These are phyloP conservation scores for Artemisiospiza belli DNA, from an alignment of 2,113 vertebrate species.

Conservation along the genomic window DNA sequence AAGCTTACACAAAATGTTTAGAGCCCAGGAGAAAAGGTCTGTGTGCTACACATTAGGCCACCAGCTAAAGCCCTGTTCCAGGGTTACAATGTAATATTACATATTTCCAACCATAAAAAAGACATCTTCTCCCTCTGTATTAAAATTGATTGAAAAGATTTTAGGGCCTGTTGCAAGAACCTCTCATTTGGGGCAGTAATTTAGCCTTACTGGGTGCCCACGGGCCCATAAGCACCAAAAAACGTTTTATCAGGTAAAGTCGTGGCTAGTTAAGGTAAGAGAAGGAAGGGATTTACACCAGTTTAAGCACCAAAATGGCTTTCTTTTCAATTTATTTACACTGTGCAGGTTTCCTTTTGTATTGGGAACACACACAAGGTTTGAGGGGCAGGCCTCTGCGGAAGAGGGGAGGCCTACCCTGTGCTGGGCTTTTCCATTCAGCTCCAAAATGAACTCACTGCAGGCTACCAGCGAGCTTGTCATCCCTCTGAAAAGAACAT, in stretches of 20 bases:
- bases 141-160: neutral
- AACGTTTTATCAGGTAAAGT: neutral
- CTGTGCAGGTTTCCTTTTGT: accelerated
- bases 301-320: neutral
- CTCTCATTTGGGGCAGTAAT: neutral
- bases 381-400: neutral
- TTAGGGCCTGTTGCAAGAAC: neutral
- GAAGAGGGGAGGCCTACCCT: neutral
- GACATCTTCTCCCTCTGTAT: neutral
- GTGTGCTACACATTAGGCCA: neutral
- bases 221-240: neutral
- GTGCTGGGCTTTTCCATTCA: neutral
- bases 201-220: neutral
- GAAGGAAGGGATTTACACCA: neutral
- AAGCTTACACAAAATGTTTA: neutral
- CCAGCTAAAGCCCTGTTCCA: neutral
- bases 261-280: neutral
- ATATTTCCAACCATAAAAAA: neutral
- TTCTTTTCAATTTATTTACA: neutral
- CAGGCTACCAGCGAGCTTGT: neutral
- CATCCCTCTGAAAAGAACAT: accelerated
- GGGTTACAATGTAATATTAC: neutral
- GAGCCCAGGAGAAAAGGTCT: neutral
- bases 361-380: accelerated
- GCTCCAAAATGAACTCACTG: accelerated